Evolutionary conservation across 2,113 vertebrate species (phyloP).

Genomic region (Pardalotus punctatus): DNA sequence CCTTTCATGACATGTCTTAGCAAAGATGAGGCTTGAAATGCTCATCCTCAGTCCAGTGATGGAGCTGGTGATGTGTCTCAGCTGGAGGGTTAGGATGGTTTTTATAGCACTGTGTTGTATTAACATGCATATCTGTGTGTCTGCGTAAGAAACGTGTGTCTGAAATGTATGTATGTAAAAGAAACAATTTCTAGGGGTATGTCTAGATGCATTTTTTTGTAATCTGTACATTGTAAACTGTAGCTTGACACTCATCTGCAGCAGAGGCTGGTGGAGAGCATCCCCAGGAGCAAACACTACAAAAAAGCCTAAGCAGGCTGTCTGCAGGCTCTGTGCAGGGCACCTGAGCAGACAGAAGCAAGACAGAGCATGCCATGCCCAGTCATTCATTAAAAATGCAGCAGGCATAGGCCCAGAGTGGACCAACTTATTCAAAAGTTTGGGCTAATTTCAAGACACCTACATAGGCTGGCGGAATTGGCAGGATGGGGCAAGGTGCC

Average conservation of each 20-base stretch:
- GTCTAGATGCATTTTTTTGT: neutral
- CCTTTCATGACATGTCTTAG: neutral
- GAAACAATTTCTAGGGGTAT: neutral
- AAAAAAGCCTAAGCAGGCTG: neutral
- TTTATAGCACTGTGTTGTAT: neutral
- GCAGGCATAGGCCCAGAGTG: neutral
- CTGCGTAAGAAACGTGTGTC: neutral
- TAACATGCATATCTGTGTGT: neutral
- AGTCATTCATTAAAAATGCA: neutral
- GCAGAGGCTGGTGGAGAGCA: neutral
- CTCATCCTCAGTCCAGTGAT: neutral
- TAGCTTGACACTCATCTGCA: neutral
- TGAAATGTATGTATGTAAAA: neutral
- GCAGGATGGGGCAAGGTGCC: neutral
- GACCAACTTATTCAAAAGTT: neutral
- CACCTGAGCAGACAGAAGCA: neutral
- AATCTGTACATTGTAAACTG: neutral
- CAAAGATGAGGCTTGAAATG: neutral
- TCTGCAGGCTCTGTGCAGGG: neutral
- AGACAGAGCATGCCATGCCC: slow-evolving; percentile 30
- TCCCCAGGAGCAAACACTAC: neutral
- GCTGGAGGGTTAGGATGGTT: neutral
- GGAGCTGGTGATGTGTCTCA: neutral
- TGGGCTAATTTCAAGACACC: slow-evolving; percentile 31
- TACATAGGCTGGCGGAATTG: neutral